Evolutionary conservation across 1,140 invertebrate genomes (phyloP).

Genomic region (Ctenoplectra terminalis): DNA sequence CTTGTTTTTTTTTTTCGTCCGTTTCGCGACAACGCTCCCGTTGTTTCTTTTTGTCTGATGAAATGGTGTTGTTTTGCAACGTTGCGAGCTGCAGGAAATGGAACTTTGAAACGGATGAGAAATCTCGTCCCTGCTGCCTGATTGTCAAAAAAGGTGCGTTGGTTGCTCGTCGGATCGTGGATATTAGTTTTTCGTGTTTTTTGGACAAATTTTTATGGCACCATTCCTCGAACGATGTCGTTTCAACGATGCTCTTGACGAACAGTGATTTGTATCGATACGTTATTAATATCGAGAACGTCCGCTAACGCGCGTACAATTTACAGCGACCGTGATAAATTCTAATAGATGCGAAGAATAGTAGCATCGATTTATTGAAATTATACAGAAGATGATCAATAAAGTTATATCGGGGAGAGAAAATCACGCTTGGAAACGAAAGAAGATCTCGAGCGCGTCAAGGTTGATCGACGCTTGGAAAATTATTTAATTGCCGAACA

Average conservation of each 20-base stretch:
- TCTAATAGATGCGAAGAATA: too few species aligned
- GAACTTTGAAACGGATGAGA: conserved; percentile 14
- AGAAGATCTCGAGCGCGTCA: too few species aligned
- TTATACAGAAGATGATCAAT: too few species aligned
- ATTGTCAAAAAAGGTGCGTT: conserved; percentile 1
- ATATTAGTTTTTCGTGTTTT: neutral
- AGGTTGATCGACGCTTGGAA: neutral
- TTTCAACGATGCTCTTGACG: too few species aligned
- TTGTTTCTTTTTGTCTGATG: neutral
- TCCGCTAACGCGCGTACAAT: too few species aligned
- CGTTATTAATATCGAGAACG: too few species aligned
- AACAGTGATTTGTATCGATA: too few species aligned
- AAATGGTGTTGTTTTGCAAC: conserved; percentile 6
- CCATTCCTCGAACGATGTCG: neutral
- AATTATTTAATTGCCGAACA: neutral
- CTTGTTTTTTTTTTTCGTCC: too few species aligned
- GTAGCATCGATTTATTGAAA: too few species aligned
- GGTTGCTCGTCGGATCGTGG: neutral
- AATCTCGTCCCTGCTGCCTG: neutral
- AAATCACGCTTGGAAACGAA: too few species aligned
- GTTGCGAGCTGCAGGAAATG: neutral
- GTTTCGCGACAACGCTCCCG: neutral
- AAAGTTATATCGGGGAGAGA: too few species aligned
- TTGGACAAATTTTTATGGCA: neutral
- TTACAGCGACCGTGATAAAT: too few species aligned